phyloP scores from a whole-genome alignment of 2,113 vertebrate genomes.

The Myiozetetes cayanensis region DNA sequence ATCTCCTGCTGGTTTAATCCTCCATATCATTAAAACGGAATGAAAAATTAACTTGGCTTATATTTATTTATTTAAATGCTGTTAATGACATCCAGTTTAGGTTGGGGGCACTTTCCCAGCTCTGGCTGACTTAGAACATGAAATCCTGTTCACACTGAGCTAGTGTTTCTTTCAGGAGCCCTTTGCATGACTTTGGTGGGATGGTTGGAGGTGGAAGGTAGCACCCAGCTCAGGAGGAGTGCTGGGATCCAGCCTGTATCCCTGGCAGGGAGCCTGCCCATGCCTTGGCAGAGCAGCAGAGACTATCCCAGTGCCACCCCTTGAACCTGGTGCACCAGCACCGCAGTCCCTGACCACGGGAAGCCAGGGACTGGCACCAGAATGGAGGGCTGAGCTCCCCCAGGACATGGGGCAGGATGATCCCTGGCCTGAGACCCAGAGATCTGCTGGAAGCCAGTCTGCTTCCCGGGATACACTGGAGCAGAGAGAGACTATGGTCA shows the following conservation, averaged over 20 bases:
- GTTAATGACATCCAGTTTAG: background rate
- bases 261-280: background rate
- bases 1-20: background rate
- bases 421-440: background rate
- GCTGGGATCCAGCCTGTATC: background rate
- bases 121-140: background rate
- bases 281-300: background rate
- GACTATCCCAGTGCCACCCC: background rate
- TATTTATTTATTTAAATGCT: background rate
- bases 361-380: background rate
- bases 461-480: background rate
- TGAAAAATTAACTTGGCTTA: background rate
- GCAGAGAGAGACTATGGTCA: background rate
- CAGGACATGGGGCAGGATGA: fast-evolving
- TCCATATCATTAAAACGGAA: background rate
- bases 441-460: background rate
- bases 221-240: fast-evolving
- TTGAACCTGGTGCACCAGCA: background rate
- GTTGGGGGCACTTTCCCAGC: background rate
- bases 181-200: background rate
- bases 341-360: background rate
- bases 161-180: fast-evolving
- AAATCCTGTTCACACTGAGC: background rate
- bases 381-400: background rate
- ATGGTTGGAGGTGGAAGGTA: background rate